Conservation (phyloP, 2,888 invertebrate genomes). For the Psylliodes chrysocephalus region DNA sequence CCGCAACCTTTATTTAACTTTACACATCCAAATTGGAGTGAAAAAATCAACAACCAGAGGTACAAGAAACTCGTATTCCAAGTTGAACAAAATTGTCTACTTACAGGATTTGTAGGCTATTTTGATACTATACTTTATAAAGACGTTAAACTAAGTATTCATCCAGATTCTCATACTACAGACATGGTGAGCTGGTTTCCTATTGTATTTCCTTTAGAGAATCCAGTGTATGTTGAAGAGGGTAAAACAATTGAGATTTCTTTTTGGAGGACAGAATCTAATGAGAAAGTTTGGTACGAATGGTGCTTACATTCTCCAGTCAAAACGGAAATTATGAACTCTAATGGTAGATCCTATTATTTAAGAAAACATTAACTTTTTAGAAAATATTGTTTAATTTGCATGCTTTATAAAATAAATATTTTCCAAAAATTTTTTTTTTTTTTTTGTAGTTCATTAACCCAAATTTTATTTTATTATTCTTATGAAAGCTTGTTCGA, state of each 20-base stretch:
- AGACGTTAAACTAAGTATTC: constrained; percentile 87
- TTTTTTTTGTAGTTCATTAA: no score
- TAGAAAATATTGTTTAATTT: background rate
- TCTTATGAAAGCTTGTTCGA: no score
- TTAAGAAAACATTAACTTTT: constrained; percentile 66
- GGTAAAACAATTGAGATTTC: constrained; percentile 80
- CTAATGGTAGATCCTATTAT: constrained; percentile 78
- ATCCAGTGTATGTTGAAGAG: constrained; percentile 76
- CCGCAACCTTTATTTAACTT: constrained; percentile 86
- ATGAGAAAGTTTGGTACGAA: constrained; percentile 94
- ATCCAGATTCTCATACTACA: constrained; percentile 86
- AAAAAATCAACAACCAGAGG: constrained; percentile 76
- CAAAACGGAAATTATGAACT: constrained; percentile 73
- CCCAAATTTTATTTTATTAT: no score
- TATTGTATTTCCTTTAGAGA: constrained; percentile 85
- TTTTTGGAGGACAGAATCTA: constrained; percentile 86
- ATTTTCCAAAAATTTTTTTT: background rate
- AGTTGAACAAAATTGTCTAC: constrained; percentile 78
- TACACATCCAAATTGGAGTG: constrained; percentile 85
- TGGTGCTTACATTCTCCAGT: constrained; percentile 81
- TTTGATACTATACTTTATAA: constrained; percentile 91
- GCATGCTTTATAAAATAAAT: background rate
- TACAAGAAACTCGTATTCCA: constrained; percentile 75
- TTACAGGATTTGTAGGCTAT: constrained; percentile 96
- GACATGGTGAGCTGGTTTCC: constrained; percentile 99